A percentile compares a stretch with the other conserved stretches of the same genome.
These are phyloP conservation scores for Drosophila ochracea DNA, from an alignment of 2,888 invertebrate species.

Conservation along the genomic window DNA sequence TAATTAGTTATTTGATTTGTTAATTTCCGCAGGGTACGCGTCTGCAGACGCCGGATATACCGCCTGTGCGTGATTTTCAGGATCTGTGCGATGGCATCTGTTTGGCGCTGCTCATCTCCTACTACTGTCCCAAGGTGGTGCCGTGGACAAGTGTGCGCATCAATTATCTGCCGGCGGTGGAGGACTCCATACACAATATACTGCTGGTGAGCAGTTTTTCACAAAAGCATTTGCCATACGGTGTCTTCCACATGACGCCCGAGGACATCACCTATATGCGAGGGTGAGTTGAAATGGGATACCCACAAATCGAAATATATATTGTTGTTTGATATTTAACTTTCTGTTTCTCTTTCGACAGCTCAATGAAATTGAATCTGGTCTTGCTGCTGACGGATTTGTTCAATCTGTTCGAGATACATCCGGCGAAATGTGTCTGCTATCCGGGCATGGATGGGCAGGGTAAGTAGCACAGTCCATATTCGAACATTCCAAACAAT, in stretches of 20 bases:
- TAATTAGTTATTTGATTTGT: background rate
- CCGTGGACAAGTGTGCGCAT: slow-evolving; percentile 89
- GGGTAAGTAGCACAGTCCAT: slow-evolving; percentile 72
- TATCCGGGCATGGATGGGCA: slow-evolving; percentile 90
- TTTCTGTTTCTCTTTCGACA: slow-evolving; percentile 81
- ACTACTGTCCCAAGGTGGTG: slow-evolving; percentile 94
- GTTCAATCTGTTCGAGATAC: slow-evolving; percentile 96
- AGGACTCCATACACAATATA: slow-evolving; percentile 95
- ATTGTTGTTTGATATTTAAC: background rate
- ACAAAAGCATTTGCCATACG: slow-evolving; percentile 92
- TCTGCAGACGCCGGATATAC: slow-evolving; percentile 87
- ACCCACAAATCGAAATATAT: background rate
- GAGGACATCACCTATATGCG: slow-evolving; percentile 98
- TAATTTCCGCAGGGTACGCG: slow-evolving; percentile 86
- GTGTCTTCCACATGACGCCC: slow-evolving; percentile 97
- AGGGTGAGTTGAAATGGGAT: slow-evolving; percentile 87
- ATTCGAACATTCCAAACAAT: slow-evolving; percentile 35
- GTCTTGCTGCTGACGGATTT: slow-evolving; percentile 96
- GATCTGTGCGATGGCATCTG: slow-evolving; percentile 97
- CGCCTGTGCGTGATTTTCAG: slow-evolving; percentile 91
- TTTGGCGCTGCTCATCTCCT: slow-evolving; percentile 93
- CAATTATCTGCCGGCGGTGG: slow-evolving; percentile 85
- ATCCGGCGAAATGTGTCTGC: slow-evolving; percentile 94
- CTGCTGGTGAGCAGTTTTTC: slow-evolving; percentile 95
- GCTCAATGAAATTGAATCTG: slow-evolving; percentile 96